A percentile compares a stretch with the other conserved stretches of the same genome.
phyloP scores from a whole-genome alignment of 2,888 invertebrate genomes.

The Synergus gifuensis region DNA sequence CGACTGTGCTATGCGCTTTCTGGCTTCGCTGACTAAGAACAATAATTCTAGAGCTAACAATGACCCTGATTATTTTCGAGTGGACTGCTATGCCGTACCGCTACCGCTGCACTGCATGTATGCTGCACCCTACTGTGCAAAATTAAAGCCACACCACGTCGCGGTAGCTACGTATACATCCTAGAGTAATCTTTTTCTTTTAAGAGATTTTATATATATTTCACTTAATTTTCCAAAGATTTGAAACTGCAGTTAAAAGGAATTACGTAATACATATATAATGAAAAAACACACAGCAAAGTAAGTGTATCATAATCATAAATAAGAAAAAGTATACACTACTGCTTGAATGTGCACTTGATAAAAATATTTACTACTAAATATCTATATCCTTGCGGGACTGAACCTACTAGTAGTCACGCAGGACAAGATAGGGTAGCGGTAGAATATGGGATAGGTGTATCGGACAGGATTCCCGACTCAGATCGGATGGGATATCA shows the following conservation, averaged over 20 bases:
- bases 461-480: not conserved
- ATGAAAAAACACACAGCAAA: not conserved
- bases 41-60: conserved; percentile 54
- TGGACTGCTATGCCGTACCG: conserved; percentile 1
- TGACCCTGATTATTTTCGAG: conserved; percentile 41
- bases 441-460: not conserved
- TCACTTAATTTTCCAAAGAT: not conserved
- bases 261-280: not conserved
- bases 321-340: not conserved
- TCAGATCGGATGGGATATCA: conserved; percentile 23
- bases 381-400: not conserved
- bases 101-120: not conserved
- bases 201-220: not conserved
- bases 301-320: not conserved
- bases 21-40: conserved; percentile 64
- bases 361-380: not conserved
- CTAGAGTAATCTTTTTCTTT: not conserved
- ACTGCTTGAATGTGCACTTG: not conserved
- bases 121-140: not conserved
- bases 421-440: conserved; percentile 50
- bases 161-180: not conserved
- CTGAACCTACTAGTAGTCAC: not conserved
- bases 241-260: not conserved
- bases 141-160: not conserved
- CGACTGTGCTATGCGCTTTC: conserved; percentile 52